Evolutionary conservation across 2,888 invertebrate species (phyloP).

Genomic region (Herminia tarsipennalis): DNA sequence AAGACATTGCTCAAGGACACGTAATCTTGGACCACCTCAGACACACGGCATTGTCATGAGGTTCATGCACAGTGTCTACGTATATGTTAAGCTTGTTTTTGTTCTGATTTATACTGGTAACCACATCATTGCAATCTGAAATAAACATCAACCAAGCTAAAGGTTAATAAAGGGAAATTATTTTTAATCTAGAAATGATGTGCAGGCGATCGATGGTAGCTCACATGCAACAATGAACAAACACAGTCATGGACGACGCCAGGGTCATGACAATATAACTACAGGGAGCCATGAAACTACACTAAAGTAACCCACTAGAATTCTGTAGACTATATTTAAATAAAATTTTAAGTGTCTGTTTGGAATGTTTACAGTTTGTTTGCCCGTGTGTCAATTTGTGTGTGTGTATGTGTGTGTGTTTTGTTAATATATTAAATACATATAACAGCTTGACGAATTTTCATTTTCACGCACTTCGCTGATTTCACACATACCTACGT

Average conservation of each 20-base stretch:
- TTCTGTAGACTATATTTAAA: background rate
- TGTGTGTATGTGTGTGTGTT: too few species aligned
- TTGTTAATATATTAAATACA: background rate
- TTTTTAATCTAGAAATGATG: slow-evolving; percentile 15
- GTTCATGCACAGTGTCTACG: too few species aligned
- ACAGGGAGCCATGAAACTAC: slow-evolving; percentile 38
- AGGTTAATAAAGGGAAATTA: too few species aligned
- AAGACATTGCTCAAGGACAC: too few species aligned
- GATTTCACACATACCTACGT: background rate
- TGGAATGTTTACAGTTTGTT: background rate
- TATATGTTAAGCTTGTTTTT: too few species aligned
- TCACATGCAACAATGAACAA: slow-evolving; percentile 39
- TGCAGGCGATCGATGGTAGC: slow-evolving; percentile 35
- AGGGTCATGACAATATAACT: slow-evolving; percentile 21
- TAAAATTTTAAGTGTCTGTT: background rate
- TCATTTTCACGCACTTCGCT: background rate
- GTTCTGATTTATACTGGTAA: too few species aligned
- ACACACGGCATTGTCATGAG: too few species aligned
- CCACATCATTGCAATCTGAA: too few species aligned
- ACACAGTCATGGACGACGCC: slow-evolving; percentile 35
- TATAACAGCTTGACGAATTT: too few species aligned
- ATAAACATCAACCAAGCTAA: too few species aligned
- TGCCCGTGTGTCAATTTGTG: too few species aligned
- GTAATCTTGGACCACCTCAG: too few species aligned
- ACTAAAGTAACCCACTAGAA: slow-evolving; percentile 32